Evolutionary conservation across 2,888 invertebrate species (phyloP).

Genomic region (Pterostichus madidus): DNA sequence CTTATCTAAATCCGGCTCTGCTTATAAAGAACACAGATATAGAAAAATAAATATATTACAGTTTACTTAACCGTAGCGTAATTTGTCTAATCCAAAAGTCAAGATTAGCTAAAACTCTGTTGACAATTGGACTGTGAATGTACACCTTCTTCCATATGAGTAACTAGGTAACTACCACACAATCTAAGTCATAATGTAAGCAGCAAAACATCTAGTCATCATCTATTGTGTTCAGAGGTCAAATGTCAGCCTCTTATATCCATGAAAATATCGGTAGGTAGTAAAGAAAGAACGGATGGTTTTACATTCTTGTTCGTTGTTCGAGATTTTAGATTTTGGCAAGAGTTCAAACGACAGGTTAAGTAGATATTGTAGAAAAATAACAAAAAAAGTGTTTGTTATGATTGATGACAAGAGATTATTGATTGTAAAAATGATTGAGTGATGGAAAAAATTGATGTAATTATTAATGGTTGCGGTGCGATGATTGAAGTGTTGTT

Average conservation of each 20-base stretch:
- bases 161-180: too few species aligned
- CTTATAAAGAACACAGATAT: too few species aligned
- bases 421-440: slow-evolving; percentile 44
- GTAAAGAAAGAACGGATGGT: background rate
- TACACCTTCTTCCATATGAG: too few species aligned
- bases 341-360: slow-evolving; percentile 50
- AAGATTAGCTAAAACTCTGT: too few species aligned
- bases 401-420: slow-evolving; percentile 26
- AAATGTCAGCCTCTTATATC: background rate
- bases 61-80: too few species aligned
- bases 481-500: slow-evolving; percentile 18
- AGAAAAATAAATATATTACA: too few species aligned
- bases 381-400: slow-evolving; percentile 46
- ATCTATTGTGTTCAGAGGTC: background rate
- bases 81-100: too few species aligned
- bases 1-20: too few species aligned
- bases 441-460: slow-evolving; percentile 49
- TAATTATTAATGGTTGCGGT: slow-evolving; percentile 45
- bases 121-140: too few species aligned
- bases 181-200: too few species aligned
- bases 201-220: too few species aligned
- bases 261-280: background rate
- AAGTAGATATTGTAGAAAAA: slow-evolving; percentile 41
- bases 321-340: slow-evolving; percentile 38
- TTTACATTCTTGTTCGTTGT: slow-evolving; percentile 23